Percentiles rank a stretch among this genome's conserved stretches.
Conservation (phyloP, 2,797 vertebrate genomes). For the Anguilla megastoma region DNA sequence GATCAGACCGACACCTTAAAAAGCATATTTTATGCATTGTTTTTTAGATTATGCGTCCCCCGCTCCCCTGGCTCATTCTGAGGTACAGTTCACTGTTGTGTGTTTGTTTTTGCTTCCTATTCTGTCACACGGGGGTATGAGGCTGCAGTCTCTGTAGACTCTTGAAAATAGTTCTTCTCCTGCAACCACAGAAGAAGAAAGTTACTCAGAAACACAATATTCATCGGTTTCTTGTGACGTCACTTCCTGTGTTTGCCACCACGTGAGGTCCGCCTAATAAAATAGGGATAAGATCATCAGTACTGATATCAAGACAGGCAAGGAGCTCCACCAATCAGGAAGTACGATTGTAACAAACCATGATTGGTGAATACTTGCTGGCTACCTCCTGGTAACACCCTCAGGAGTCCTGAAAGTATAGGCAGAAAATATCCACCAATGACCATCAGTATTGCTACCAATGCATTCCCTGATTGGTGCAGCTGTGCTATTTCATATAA, state of each 20-base stretch:
- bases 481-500: background rate
- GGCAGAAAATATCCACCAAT: too few relatives aligned
- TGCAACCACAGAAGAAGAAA: background rate
- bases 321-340: background rate
- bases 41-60: background rate
- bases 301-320: too few relatives aligned
- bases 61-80: background rate
- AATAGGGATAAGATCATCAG: too few relatives aligned
- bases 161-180: background rate
- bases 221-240: background rate
- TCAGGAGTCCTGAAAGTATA: too few relatives aligned
- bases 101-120: background rate
- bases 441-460: background rate
- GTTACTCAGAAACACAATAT: background rate
- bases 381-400: too few relatives aligned
- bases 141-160: background rate
- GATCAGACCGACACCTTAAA: background rate
- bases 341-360: background rate
- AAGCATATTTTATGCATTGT: background rate
- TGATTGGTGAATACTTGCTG: background rate
- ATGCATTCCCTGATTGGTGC: background rate
- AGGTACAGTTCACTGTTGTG: background rate
- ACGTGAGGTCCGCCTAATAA: background rate
- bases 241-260: background rate
- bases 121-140: background rate